Evolutionary conservation across 2,113 vertebrate species (phyloP).

Genomic region (Propithecus coquereli): DNA sequence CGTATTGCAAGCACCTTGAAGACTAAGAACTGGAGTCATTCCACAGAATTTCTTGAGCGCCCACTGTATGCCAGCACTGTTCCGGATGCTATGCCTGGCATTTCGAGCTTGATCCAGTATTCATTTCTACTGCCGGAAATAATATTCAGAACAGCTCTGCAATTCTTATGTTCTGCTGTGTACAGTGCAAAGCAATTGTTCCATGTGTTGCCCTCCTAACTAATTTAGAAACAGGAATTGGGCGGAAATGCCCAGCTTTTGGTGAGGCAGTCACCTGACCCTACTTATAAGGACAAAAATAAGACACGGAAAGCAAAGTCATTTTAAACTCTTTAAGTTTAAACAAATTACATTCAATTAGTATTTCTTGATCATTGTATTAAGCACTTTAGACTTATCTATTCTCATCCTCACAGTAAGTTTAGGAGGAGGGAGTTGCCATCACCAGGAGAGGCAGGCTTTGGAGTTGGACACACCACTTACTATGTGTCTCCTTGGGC

Average conservation of each 20-base stretch:
- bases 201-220: background rate
- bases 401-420: background rate
- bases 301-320: background rate
- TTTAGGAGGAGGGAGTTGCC: background rate
- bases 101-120: background rate
- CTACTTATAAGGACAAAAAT: background rate
- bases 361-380: background rate
- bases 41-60: background rate
- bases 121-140: background rate
- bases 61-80: background rate
- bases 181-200: background rate
- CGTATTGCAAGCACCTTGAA: background rate
- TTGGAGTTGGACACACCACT: background rate
- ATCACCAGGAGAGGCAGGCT: background rate
- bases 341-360: background rate
- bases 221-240: background rate
- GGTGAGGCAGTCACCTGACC: background rate
- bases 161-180: too few species aligned
- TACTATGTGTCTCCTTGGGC: background rate
- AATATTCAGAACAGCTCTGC: background rate
- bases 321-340: constrained; percentile 6
- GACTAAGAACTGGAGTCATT: background rate
- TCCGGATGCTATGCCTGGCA: background rate
- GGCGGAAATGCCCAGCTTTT: background rate
- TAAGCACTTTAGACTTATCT: background rate